A percentile compares a stretch with the other conserved stretches of the same genome.
phyloP scores from a whole-genome alignment of 2,888 invertebrate genomes.

The Nowickia ferox region DNA sequence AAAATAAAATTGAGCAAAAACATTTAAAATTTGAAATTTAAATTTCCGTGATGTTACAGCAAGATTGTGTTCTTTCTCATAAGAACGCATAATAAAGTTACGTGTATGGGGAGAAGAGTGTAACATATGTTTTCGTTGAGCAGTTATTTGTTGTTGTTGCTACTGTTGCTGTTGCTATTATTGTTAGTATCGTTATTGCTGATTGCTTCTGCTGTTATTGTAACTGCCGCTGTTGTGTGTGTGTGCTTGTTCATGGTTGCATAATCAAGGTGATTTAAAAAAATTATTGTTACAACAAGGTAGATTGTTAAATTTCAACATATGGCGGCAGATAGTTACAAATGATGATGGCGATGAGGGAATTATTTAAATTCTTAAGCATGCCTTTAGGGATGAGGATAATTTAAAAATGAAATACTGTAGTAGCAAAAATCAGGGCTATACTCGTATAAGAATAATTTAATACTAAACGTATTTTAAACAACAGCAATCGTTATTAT shows the following conservation, averaged over 20 bases:
- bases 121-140: slow-evolving; percentile 56
- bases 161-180: slow-evolving; percentile 25
- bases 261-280: slow-evolving; percentile 68
- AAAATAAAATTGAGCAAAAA: slow-evolving; percentile 17
- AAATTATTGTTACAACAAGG: slow-evolving; percentile 14
- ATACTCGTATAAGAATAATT: neutral
- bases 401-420: neutral
- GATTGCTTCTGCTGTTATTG: slow-evolving; percentile 44
- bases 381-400: slow-evolving; percentile 18
- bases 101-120: slow-evolving; percentile 32
- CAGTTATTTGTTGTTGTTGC: slow-evolving; percentile 23
- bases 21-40: slow-evolving; percentile 69
- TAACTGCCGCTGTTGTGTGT: slow-evolving; percentile 24
- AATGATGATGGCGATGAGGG: slow-evolving; percentile 3
- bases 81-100: neutral
- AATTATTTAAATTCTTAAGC: slow-evolving; percentile 48
- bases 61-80: neutral
- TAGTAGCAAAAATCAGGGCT: neutral
- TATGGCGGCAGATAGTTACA: slow-evolving; percentile 54
- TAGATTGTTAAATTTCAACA: slow-evolving; percentile 57
- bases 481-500: neutral
- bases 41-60: slow-evolving; percentile 65
- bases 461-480: neutral
- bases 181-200: slow-evolving; percentile 58
- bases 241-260: slow-evolving; percentile 51